A percentile compares a stretch with the other conserved stretches of the same genome.
Conservation (phyloP, 23 tunicate species). For the Clavelina lepadiformis region DNA sequence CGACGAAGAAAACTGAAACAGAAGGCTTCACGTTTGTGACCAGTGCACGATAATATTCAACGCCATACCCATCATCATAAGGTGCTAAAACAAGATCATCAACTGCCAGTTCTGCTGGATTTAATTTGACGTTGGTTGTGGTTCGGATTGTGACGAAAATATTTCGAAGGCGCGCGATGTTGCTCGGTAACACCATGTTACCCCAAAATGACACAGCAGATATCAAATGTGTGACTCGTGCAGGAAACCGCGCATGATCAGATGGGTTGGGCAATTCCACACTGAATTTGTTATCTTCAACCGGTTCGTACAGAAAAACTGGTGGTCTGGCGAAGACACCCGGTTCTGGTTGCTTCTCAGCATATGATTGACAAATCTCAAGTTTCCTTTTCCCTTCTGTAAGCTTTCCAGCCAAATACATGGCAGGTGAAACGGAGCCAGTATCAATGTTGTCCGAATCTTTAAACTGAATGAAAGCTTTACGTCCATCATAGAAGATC, state of each 20-base stretch:
- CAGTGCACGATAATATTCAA: constrained; percentile 45
- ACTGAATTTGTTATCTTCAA: neutral
- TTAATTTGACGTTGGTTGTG: neutral
- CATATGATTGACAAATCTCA: constrained; percentile 27
- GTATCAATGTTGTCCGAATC: constrained; percentile 15
- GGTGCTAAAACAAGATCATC: constrained; percentile 51
- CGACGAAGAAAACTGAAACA: constrained; percentile 59
- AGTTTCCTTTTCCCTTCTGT: neutral
- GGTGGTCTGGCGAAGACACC: neutral
- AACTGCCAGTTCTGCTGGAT: neutral
- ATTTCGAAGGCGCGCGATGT: constrained; percentile 1
- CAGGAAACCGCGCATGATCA: constrained; percentile 7
- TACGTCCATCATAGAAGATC: constrained; percentile 62
- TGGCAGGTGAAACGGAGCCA: constrained; percentile 56
- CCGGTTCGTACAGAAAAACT: constrained; percentile 34
- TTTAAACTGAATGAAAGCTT: constrained; percentile 75
- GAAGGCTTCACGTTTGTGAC: constrained; percentile 8
- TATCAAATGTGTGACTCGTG: constrained; percentile 37
- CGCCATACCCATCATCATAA: constrained; percentile 27
- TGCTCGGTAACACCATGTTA: constrained; percentile 31
- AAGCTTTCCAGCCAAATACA: constrained; percentile 54
- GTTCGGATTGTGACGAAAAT: neutral
- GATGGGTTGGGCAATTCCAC: constrained; percentile 48
- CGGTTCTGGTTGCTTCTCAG: constrained; percentile 4
- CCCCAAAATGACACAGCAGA: constrained; percentile 52